A percentile compares a stretch with the other conserved stretches of the same genome.
Evolutionary conservation across 2,888 invertebrate species (phyloP).

Genomic region (Heteropelma amictum): DNA sequence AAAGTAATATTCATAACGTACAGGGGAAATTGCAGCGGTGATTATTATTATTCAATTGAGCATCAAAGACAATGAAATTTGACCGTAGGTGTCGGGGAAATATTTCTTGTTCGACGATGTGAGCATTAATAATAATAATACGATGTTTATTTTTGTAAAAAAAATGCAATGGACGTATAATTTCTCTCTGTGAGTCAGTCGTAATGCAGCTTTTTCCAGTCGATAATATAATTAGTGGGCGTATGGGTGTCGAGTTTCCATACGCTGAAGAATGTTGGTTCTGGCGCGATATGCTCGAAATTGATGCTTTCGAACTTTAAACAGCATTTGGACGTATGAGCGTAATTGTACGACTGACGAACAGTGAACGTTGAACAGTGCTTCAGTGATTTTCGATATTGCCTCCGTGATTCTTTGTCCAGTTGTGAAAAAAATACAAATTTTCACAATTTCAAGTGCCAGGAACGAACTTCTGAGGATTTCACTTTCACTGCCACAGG

Average conservation of each 20-base stretch:
- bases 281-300: background rate
- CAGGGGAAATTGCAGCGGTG: background rate
- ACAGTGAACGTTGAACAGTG: slow-evolving; percentile 47
- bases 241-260: slow-evolving; percentile 54
- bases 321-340: slow-evolving; percentile 16
- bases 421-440: background rate
- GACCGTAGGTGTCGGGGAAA: too few species aligned
- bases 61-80: too few species aligned
- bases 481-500: background rate
- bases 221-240: slow-evolving; percentile 57
- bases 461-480: background rate
- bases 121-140: background rate
- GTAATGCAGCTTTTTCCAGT: slow-evolving; percentile 17
- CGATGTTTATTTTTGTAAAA: too few species aligned
- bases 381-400: slow-evolving; percentile 31
- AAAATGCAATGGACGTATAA: too few species aligned
- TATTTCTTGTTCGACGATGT: too few species aligned
- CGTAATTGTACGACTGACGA: slow-evolving; percentile 29
- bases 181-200: background rate
- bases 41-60: background rate
- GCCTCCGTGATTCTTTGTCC: background rate
- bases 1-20: too few species aligned
- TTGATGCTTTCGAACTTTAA: slow-evolving; percentile 11
- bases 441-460: too few species aligned
- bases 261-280: slow-evolving; percentile 22